Evolutionary conservation across 1,140 invertebrate genomes (phyloP), one percentile per base, ranked within the genome.

Genomic region (Pomacea maculata): DNA sequence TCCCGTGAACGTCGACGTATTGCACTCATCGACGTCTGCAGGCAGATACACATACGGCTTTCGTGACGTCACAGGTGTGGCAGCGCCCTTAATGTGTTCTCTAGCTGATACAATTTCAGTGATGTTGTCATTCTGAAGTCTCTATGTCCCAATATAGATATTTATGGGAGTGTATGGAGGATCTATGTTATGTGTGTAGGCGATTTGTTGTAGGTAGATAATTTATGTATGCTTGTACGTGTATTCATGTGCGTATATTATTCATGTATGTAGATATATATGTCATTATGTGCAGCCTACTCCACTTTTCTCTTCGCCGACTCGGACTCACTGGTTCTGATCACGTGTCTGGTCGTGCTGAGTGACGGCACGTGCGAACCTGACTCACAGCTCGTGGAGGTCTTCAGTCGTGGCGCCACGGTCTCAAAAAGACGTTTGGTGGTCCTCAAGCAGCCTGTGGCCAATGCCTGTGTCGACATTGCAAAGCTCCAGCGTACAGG

Each of bases 391-490:
- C 67, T 78, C 45, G 77, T 78, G 77, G 77, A 78, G 54, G 63
- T 78, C 64, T 78, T 29, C 21, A 25, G 70, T 34, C 77, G 67
- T 54, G 4, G 7, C 11, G 9, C 17, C 11, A 29, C 64, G 63
- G 17, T 29, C 29, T 55, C 70, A 2, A 54, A 21, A 29, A 34
- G 70, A 12, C 17, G 21, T 54, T 15, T 78, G 67, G 11, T 70
- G 77, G 57, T 52, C 52, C 19, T 78, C 65, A 78, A 29, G 9
- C 64, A 65, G 10, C 25, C 64, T 25, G 67, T 78, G 65, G 45
- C 67, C 45, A 21, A 25, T 4, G 77, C 65, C 67, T 78, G 77
- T 78, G 77, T 78, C 45, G 77, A 78, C 67, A 45, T 78, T 19
- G 57, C 34, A 7, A 54, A 12, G 17, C 64, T 78, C n/a, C 21